Conservation (phyloP, 92 coral and sea anemone genomes). For the Muricea muricata region DNA sequence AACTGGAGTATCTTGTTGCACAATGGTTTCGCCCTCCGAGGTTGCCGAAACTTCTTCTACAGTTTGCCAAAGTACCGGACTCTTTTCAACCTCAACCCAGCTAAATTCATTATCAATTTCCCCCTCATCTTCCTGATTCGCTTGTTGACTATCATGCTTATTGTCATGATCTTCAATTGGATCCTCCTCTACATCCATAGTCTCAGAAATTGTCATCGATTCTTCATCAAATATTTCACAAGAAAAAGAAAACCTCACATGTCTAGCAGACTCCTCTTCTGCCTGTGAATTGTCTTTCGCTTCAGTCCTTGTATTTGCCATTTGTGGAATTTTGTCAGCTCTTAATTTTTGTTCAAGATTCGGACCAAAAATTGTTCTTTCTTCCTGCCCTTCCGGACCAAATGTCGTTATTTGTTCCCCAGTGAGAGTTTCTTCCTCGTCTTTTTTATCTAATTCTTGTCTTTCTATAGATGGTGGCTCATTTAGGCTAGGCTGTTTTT, state of each 20-base stretch:
- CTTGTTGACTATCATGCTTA: not conserved
- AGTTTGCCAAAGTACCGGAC: conserved; percentile 20
- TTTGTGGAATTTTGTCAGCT: too few relatives aligned
- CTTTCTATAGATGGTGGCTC: not conserved
- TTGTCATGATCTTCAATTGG: not conserved
- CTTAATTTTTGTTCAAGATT: too few relatives aligned
- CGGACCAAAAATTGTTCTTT: too few relatives aligned
- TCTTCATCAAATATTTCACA: conserved; percentile 2
- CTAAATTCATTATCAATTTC: not conserved
- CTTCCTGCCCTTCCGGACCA: too few relatives aligned
- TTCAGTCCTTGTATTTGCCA: not conserved
- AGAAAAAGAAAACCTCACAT: conserved; percentile 29
- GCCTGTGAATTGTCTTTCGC: not conserved
- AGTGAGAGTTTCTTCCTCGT: too few relatives aligned
- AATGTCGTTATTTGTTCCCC: too few relatives aligned
- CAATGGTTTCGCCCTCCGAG: not conserved
- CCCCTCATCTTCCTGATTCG: not conserved
- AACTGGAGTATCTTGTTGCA: not conserved
- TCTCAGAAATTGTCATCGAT: not conserved
- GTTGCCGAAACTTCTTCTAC: not conserved
- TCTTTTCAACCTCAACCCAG: conserved; percentile 43
- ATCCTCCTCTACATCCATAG: not conserved
- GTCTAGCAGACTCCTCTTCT: not conserved
- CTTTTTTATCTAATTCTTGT: not conserved
- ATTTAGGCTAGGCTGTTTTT: too few relatives aligned